phyloP scores from a whole-genome alignment of 2,113 vertebrate species.

The Perognathus longimembris region DNA sequence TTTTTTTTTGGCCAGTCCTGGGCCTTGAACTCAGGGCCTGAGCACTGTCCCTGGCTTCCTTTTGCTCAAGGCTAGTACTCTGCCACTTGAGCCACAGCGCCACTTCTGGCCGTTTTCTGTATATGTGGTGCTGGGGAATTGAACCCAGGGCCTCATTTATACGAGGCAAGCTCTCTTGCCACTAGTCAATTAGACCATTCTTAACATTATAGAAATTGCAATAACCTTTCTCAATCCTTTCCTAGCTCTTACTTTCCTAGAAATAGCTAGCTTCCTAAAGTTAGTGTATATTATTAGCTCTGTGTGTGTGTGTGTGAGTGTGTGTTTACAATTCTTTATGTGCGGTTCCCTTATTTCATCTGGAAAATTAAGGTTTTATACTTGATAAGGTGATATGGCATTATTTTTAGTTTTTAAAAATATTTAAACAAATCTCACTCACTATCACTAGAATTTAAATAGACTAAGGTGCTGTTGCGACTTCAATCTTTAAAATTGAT shows the following conservation, averaged over 20 bases:
- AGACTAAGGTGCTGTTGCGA: neutral
- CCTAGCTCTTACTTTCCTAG: neutral
- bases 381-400: conserved; percentile 33
- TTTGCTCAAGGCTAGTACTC: too few species aligned
- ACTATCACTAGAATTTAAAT: conserved; percentile 56
- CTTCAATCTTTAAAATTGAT: conserved; percentile 72
- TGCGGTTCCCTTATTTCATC: neutral
- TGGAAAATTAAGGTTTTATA: conserved; percentile 21
- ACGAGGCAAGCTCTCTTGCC: too few species aligned
- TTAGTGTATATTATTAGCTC: neutral
- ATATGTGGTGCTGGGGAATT: too few species aligned
- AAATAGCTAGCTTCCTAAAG: neutral
- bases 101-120: too few species aligned
- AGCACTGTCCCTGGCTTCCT: too few species aligned
- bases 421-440: conserved; percentile 29
- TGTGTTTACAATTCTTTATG: too few species aligned
- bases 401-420: conserved; percentile 33
- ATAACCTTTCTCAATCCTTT: neutral
- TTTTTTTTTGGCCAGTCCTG: too few species aligned
- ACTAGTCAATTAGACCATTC: neutral
- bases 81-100: too few species aligned
- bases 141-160: too few species aligned
- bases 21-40: too few species aligned
- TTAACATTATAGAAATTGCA: neutral
- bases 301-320: too few species aligned